Evolutionary conservation across 2,797 vertebrate genomes (phyloP).

Genomic region (Neomorphus geoffroyi): DNA sequence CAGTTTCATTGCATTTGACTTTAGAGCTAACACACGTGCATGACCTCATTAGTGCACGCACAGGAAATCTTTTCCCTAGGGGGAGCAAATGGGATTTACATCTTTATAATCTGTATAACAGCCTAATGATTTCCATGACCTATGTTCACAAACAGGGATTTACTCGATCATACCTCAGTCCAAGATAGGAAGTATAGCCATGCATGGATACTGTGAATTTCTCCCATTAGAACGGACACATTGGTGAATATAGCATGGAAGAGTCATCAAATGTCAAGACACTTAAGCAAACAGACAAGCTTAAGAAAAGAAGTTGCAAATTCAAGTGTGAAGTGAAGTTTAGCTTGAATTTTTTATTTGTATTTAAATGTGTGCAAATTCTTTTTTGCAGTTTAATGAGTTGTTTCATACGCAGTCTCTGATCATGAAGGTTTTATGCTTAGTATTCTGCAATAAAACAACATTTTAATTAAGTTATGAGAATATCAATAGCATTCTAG

Average conservation of each 20-base stretch:
- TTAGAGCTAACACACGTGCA: accelerated
- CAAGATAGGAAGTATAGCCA: neutral
- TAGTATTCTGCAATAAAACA: neutral
- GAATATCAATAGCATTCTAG: neutral
- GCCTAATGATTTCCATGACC: neutral
- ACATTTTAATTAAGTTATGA: neutral
- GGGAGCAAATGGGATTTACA: neutral
- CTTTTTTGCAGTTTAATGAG: neutral
- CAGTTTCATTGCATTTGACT: neutral
- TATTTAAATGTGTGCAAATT: neutral
- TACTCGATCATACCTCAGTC: neutral
- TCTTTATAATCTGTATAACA: neutral
- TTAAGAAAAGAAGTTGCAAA: neutral
- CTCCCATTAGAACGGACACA: neutral
- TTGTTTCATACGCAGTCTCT: neutral
- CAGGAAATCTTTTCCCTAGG: neutral
- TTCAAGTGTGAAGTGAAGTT: neutral
- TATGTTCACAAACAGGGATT: neutral
- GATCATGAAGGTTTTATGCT: neutral
- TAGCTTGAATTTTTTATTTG: neutral
- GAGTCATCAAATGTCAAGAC: neutral
- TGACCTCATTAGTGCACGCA: neutral
- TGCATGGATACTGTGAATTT: neutral
- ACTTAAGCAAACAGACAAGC: neutral
- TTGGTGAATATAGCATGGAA: neutral